phyloP scores from a whole-genome alignment of 2,888 invertebrate species.

The Odontothrips loti region DNA sequence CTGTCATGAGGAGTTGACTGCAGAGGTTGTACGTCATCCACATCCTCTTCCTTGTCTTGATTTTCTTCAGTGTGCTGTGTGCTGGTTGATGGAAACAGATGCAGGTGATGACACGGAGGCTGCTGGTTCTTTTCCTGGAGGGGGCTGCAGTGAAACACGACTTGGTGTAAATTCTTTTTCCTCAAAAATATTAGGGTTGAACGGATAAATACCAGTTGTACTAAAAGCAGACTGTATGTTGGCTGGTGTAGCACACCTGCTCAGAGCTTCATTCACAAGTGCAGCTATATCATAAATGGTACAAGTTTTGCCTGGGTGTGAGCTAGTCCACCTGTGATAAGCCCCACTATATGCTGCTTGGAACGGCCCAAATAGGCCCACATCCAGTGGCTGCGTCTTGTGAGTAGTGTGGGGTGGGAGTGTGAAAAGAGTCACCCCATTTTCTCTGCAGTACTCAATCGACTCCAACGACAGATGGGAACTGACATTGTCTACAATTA shows the following conservation, averaged over 20 bases:
- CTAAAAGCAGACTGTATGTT: slow-evolving; percentile 44
- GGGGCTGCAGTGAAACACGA: no score
- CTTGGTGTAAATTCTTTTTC: slow-evolving; percentile 41
- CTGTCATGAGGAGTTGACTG: no score
- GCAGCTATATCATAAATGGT: slow-evolving; percentile 46
- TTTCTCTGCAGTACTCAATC: slow-evolving; percentile 43
- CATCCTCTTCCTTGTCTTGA: no score
- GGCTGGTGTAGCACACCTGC: slow-evolving; percentile 42
- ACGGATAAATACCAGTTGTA: slow-evolving; percentile 43
- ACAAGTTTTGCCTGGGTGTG: slow-evolving; percentile 45
- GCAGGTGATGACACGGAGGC: no score
- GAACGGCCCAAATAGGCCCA: slow-evolving; percentile 41
- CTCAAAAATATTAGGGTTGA: slow-evolving; percentile 42
- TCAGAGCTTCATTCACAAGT: slow-evolving; percentile 43
- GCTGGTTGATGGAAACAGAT: no score
- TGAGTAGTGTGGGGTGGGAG: slow-evolving; percentile 46
- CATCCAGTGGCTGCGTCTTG: slow-evolving; percentile 45
- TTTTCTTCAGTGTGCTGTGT: no score
- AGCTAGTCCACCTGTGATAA: slow-evolving; percentile 41
- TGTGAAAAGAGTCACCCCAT: slow-evolving; percentile 45
- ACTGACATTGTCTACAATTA: slow-evolving; percentile 43
- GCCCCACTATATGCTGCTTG: slow-evolving; percentile 41
- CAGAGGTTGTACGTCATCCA: no score
- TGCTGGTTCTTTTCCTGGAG: no score
- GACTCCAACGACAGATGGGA: slow-evolving; percentile 40